Base-by-base conservation (phyloP, 2,888 invertebrate species). In the Drosophila helvetica region DNA sequence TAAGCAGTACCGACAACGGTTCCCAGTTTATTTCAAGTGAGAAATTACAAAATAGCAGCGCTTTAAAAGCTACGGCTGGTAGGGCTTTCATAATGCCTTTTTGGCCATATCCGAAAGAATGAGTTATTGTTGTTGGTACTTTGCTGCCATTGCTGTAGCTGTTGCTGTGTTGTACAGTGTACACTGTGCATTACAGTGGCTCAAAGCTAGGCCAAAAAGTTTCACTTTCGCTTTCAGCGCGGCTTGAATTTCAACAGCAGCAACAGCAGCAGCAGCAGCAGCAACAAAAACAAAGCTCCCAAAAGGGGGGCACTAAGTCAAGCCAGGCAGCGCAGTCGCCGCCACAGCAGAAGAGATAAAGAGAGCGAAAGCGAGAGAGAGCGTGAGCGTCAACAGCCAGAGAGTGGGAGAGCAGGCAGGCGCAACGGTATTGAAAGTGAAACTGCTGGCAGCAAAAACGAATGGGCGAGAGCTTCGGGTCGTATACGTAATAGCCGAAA, bases 201-300 rank as follows among this genome's bases (percentile, higher is more conserved):
- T 76, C 68, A 80, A 80, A 86, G 79, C 75, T 74, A 73, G 52
- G 63, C 70, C 69, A 77, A 85, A 83, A 82, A 91, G 90, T 90
- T 90, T 90, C 90, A 90, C 91, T 91, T 91, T 91, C 91, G 90
- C 86, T 91, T 91, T 91, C 86, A 80, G 78, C 74, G 53, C 68
- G 66, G 78, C 81, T 78, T 77, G 75, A 77, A 77, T 74, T 82
- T 85, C 78, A 79, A 63, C 62, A 72, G 51, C 25, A 60, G 12
- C 43, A 53, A 19, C 48, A 59, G 42, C 38, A 51, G 33, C 78
- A 79, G n/a, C 43, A 53, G 27, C 48, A 60, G 52, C 46, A 51
- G 15, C 48, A 60, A 38, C 54, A 59, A 56, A 65, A 64, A 65
- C 64, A 75, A 68, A 68, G 65, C 33, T 48, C 38, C 48, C 65